Evolutionary conservation across 2,888 invertebrate genomes (phyloP).

Genomic region (Agrotis puta): DNA sequence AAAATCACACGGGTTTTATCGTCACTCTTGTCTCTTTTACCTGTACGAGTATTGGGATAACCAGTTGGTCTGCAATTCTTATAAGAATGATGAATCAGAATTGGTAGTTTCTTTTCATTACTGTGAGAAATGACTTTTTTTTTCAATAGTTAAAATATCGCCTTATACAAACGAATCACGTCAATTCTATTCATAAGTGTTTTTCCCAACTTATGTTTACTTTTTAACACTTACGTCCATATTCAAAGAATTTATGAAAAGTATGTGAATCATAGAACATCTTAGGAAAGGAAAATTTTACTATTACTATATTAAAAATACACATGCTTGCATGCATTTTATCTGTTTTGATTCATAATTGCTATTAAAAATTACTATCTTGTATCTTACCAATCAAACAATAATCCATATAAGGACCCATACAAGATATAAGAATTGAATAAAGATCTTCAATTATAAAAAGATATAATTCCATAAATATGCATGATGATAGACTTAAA

Average conservation of each 20-base stretch:
- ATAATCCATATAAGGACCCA: conserved; percentile 54
- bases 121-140: conserved; percentile 27
- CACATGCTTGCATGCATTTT: neutral
- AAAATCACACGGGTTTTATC: conserved; percentile 2
- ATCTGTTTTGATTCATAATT: conserved; percentile 3
- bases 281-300: neutral
- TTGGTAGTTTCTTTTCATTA: conserved; percentile 5
- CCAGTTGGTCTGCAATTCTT: conserved; percentile 16
- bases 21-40: conserved; percentile 18
- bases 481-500: conserved; percentile 56
- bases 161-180: conserved; percentile 24
- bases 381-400: conserved; percentile 53
- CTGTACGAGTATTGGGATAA: conserved; percentile 18
- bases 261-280: neutral
- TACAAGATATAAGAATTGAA: conserved; percentile 57
- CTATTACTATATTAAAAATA: neutral
- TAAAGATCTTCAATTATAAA: conserved; percentile 56
- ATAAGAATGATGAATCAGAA: conserved; percentile 29
- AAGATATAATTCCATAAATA: conserved; percentile 61
- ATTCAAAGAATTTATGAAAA: conserved; percentile 59
- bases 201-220: conserved; percentile 66
- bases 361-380: conserved; percentile 26
- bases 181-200: conserved; percentile 62
- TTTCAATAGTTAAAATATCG: conserved; percentile 17
- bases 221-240: conserved; percentile 59